Evolutionary conservation across 2,888 invertebrate genomes (phyloP).

Genomic region (Nomada ferruginata): DNA sequence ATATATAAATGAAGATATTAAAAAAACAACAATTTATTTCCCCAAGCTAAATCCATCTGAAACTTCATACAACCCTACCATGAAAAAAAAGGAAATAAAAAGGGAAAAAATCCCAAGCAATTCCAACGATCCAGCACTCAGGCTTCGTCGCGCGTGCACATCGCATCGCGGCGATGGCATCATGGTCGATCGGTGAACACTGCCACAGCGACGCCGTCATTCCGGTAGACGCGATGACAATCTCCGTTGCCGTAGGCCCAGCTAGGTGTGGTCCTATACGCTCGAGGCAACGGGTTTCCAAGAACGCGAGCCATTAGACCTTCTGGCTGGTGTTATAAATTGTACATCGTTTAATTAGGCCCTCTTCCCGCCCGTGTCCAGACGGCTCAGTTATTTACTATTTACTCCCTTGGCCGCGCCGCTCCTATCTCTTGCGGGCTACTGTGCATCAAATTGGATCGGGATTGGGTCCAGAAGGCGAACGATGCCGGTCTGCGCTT

Average conservation of each 20-base stretch:
- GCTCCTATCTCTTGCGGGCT: conserved; percentile 69
- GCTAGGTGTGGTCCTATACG: conserved; percentile 83
- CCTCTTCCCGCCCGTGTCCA: conserved; percentile 73
- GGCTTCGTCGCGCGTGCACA: conserved; percentile 6
- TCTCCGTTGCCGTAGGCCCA: conserved; percentile 76
- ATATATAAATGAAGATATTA: no score
- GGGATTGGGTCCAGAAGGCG: conserved; percentile 69
- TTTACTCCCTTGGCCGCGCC: conserved; percentile 72
- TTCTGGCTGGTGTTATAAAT: conserved; percentile 84
- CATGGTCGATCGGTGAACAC: conserved; percentile 29
- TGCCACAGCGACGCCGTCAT: conserved; percentile 61
- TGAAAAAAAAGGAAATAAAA: not conserved
- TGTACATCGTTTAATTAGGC: conserved; percentile 84
- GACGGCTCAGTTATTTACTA: conserved; percentile 78
- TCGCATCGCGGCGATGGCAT: conserved; percentile 4
- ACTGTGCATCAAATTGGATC: conserved; percentile 81
- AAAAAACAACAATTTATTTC: not conserved
- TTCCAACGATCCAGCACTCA: not conserved
- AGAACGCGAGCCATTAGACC: conserved; percentile 84
- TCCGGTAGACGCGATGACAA: conserved; percentile 79
- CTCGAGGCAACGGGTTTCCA: conserved; percentile 82
- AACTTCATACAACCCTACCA: no score
- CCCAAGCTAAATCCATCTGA: not conserved
- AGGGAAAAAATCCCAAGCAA: not conserved
- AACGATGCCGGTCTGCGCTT: conserved; percentile 5